phyloP scores from a whole-genome alignment of 2,888 invertebrate genomes.

The Apomyelois bistriatella region DNA sequence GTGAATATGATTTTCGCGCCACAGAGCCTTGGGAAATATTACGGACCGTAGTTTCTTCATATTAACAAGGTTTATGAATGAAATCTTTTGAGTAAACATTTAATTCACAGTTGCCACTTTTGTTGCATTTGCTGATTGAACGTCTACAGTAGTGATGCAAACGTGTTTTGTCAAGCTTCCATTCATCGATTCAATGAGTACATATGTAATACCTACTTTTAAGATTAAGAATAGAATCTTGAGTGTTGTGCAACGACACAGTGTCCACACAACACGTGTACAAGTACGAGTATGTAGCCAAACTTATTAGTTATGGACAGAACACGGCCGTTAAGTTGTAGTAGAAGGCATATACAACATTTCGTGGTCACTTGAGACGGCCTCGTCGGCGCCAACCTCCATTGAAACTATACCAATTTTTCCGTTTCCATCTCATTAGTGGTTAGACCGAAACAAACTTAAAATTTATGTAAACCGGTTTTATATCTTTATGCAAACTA shows the following conservation, averaged over 20 bases:
- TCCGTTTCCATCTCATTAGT: conserved; percentile 50
- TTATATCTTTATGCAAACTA: conserved; percentile 57
- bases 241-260: conserved; percentile 21
- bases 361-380: conserved; percentile 27
- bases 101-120: conserved; percentile 4
- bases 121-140: conserved; percentile 3
- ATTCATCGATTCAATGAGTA: conserved; percentile 2
- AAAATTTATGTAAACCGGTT: conserved; percentile 48
- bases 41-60: conserved; percentile 5
- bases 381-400: conserved; percentile 47
- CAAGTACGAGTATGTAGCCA: conserved; percentile 19
- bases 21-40: conserved; percentile 13
- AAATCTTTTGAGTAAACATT: conserved; percentile 3
- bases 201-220: conserved; percentile 12
- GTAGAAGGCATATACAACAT: conserved; percentile 5
- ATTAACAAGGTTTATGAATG: conserved; percentile 12
- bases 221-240: conserved; percentile 13
- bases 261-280: conserved; percentile 21
- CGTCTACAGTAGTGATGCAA: background rate
- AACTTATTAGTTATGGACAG: conserved; percentile 23
- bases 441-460: conserved; percentile 43
- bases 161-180: background rate
- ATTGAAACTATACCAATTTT: conserved; percentile 47
- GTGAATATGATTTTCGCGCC: conserved; percentile 25
- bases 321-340: conserved; percentile 11